Evolutionary conservation across 2,888 invertebrate species (phyloP), one percentile per base, ranked within the genome.

Genomic region (Synanthedon andrenaeformis): DNA sequence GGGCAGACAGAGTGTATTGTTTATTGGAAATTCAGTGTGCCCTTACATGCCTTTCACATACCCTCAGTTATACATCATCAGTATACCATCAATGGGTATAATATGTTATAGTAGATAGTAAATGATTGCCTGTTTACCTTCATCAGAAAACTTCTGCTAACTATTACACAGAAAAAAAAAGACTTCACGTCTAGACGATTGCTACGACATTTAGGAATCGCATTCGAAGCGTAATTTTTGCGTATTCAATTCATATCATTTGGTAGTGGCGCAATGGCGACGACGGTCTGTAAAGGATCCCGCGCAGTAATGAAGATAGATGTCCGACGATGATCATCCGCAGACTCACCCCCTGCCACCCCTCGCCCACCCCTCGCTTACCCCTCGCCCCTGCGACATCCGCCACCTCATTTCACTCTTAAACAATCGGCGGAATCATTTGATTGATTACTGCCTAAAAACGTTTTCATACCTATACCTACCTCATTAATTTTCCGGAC

Each of bases 381-480:
- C 53, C 19, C 51, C 41, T 35, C 53, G 51, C 56, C 54, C 55
- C 55, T 54, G 54, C 63, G 61, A 64, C 65, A 63, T 65, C 61
- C 63, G 17, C 49, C 17, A 13, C 62, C 62, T 65, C 66, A 67
- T 66, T 70, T 68, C 63, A 65, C 59, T 64, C 61, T 63, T 61
- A 72, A 73, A 75, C 72, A 75, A 74, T 72, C 61, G 66, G 63
- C 57, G 56, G 62, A 64, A 65, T 67, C 62, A 62, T 58, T 69
- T 75, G 76, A 74, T 75, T 70, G 76, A 75, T 75, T 66, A 62
- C 49, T 57, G 54, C 49, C 12, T 45, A 45, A 13, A 45, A 14
- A n/a, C 13, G 13, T 45, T 45, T 23, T 45, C 17, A 59, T 55
- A 59, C 58, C 56, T 57, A 56, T 56, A 58, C 49, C 54, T 64